Conservation (phyloP, 2,113 vertebrate genomes). For the Oostethus manadensis region DNA sequence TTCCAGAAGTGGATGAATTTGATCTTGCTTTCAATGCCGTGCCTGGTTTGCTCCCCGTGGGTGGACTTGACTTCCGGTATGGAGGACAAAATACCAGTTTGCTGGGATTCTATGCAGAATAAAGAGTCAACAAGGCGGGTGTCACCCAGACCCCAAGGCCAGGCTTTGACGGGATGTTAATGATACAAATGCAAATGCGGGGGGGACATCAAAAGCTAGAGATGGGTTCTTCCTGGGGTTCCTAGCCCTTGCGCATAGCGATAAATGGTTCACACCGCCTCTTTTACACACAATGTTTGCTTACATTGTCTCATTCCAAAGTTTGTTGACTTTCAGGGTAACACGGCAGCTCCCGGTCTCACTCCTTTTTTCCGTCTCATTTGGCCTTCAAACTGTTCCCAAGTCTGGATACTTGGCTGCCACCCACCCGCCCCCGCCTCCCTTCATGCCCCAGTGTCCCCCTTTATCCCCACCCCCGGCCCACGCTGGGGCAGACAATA, state of each 20-base stretch:
- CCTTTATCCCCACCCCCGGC: conserved; percentile 17
- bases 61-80: no score
- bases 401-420: conserved; percentile 58
- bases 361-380: not conserved
- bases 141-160: conserved; percentile 12
- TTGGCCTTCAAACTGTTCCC: conserved; percentile 33
- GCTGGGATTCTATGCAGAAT: conserved; percentile 6
- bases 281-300: no score
- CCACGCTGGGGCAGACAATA: conserved; percentile 66
- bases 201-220: conserved; percentile 22
- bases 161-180: conserved; percentile 13
- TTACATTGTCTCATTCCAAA: no score
- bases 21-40: no score
- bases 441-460: conserved; percentile 16
- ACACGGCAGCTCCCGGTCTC: conserved; percentile 17
- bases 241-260: no score
- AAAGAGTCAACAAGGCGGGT: conserved; percentile 3
- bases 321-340: no score
- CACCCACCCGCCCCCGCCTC: conserved; percentile 20
- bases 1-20: no score
- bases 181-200: conserved; percentile 42
- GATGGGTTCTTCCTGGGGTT: not conserved
- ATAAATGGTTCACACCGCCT: no score
- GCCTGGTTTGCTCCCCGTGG: no score
- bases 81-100: conserved; percentile 19